Conservation (phyloP, 1,140 invertebrate species). For the Frieseomelitta varia region DNA sequence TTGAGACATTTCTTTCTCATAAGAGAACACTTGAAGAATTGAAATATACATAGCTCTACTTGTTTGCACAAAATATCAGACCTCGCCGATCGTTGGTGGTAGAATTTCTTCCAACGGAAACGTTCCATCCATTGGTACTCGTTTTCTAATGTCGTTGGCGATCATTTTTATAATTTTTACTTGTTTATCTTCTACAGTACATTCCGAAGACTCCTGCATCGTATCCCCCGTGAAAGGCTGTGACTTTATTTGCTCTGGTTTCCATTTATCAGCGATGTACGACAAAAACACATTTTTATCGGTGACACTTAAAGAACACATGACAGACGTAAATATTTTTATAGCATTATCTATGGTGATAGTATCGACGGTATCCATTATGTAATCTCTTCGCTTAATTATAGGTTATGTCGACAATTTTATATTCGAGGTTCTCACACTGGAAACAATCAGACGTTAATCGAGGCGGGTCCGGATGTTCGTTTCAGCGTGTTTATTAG, state of each 20-base stretch:
- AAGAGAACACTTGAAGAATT: neutral
- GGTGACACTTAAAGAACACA: slow-evolving; percentile 50
- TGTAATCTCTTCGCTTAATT: neutral
- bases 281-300: slow-evolving; percentile 67
- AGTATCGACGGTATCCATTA: neutral
- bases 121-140: slow-evolving; percentile 83
- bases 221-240: neutral
- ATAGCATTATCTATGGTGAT: slow-evolving; percentile 12
- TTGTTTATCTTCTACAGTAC: slow-evolving; percentile 65
- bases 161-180: slow-evolving; percentile 79
- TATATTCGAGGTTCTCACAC: neutral
- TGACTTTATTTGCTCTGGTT: slow-evolving; percentile 47
- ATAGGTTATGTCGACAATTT: neutral
- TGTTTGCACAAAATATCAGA: slow-evolving; percentile 60
- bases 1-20: slow-evolving; percentile 12
- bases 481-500: slow-evolving; percentile 62
- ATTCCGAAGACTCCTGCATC: neutral
- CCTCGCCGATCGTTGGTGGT: slow-evolving; percentile 81
- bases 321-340: slow-evolving; percentile 19
- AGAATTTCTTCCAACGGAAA: slow-evolving; percentile 84
- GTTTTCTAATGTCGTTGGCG: slow-evolving; percentile 81
- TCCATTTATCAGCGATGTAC: slow-evolving; percentile 72
- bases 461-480: neutral
- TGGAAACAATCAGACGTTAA: neutral
- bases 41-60: neutral